These are phyloP conservation scores for Uropsilus gracilis DNA, from an alignment of 2,113 vertebrate genomes.

Conservation along the genomic window DNA sequence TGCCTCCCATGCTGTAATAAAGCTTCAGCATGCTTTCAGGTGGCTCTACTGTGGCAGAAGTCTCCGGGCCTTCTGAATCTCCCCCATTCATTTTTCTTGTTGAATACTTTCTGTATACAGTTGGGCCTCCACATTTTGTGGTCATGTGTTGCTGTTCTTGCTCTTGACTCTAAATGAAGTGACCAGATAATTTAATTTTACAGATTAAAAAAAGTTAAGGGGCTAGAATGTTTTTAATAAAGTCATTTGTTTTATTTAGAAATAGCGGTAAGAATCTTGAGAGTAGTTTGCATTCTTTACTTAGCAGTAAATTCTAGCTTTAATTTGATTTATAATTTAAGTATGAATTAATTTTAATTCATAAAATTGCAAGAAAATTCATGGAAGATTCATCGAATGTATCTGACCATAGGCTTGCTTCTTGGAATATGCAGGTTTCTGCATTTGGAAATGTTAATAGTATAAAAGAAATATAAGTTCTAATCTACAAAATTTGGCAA, in stretches of 20 bases:
- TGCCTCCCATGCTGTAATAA: neutral
- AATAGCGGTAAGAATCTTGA: neutral
- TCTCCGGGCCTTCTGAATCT: neutral
- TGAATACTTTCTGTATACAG: neutral
- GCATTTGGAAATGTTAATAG: conserved; percentile 38
- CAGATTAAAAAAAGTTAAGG: neutral
- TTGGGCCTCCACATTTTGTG: neutral
- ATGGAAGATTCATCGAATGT: neutral
- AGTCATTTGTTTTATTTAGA: neutral
- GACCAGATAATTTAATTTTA: conserved; percentile 18
- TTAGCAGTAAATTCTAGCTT: neutral
- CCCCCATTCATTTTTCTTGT: neutral
- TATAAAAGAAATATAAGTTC: neutral
- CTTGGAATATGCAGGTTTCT: neutral
- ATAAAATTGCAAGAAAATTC: conserved; percentile 19
- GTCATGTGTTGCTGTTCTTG: neutral
- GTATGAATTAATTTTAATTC: conserved; percentile 31
- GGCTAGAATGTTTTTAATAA: conserved; percentile 35
- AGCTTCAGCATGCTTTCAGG: neutral
- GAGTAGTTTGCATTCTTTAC: neutral
- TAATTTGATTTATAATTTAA: conserved; percentile 9
- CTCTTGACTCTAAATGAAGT: neutral
- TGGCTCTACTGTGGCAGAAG: neutral
- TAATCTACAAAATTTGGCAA: neutral
- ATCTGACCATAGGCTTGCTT: conserved; percentile 7